Evolutionary conservation across 2,113 vertebrate species (phyloP), one percentile per base, ranked within the genome.

Genomic region (Lamprologus speciosus): DNA sequence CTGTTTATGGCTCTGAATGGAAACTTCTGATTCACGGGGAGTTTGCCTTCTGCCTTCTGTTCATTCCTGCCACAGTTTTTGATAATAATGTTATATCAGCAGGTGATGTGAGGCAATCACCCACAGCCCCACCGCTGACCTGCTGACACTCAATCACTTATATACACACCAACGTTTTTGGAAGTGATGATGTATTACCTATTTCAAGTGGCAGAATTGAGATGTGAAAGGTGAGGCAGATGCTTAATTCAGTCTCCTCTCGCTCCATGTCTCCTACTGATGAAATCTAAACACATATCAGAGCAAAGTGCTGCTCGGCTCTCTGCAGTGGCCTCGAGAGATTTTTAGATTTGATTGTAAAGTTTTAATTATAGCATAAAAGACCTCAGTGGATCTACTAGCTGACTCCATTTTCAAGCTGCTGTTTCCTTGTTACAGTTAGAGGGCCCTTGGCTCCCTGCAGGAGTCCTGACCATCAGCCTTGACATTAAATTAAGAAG

Each of bases 331-430:
- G 73, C 86, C 92, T 83, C 84, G 3, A 81, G 89, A 87, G 85
- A 85, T 42, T 83, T 89, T 75, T n/a, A 40, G 45, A 90, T 91
- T 90, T 89, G 55, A 94, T 88, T 84, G 68, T 85, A 54, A 86
- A 90, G 80, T 89, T 92, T 94, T 93, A 93, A 95, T 94, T 92
- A 91, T 84, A 21, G 9, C 70, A 87, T 89, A 85, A 88, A 91
- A 88, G 57, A 87, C 63, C 85, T 90, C 87, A 37, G 85, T 85
- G 82, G 84, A 65, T 65, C 70, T 68, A 55, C 63, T 14, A 19
- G 84, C 75, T 78, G 86, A 83, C 70, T 92, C 57, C 31, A 55
- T 79, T 91, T 84, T 83, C 60, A 83, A 85, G 42, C 75, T 50
- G 75, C 54, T 58, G 73, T 84, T 91, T 88, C 79, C 54, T 91